These are phyloP conservation scores for Chaetodon trifasciatus DNA, from an alignment of 2,797 vertebrate species.

Conservation along the genomic window DNA sequence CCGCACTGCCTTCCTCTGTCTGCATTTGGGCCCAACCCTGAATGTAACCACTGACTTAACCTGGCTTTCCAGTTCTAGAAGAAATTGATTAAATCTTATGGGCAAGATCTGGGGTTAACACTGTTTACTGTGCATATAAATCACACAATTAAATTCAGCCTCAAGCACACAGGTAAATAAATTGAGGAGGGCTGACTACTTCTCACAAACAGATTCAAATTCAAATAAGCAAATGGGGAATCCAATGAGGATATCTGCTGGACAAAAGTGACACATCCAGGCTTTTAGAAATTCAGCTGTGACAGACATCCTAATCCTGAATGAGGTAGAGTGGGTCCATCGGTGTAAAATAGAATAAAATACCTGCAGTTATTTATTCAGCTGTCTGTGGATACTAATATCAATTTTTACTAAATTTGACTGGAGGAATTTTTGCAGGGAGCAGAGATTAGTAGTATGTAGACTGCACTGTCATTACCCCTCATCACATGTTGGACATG, in stretches of 20 bases:
- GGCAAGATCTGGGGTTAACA: not conserved
- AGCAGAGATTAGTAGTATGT: not conserved
- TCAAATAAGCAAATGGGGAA: not conserved
- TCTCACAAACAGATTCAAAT: not conserved
- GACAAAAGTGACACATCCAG: not conserved
- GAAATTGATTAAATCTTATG: not conserved
- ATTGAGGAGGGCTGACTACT: not conserved
- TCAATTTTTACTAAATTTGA: not conserved
- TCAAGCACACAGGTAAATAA: not conserved
- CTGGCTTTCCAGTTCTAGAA: not conserved
- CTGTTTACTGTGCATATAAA: not conserved
- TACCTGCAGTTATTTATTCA: not conserved
- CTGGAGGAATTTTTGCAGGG: not conserved
- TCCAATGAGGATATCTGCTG: slow-evolving; percentile 14
- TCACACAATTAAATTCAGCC: not conserved
- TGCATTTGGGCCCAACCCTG: too few relatives aligned
- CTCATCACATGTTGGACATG: not conserved
- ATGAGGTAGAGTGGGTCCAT: not conserved
- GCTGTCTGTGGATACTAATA: not conserved
- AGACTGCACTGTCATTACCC: not conserved
- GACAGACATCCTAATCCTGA: not conserved
- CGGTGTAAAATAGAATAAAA: not conserved
- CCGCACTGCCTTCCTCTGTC: too few relatives aligned
- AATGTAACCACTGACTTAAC: too few relatives aligned
- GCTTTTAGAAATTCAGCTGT: not conserved